Base-by-base conservation (phyloP, 1,140 invertebrate genomes). In the Sminthurinus signatus region DNA sequence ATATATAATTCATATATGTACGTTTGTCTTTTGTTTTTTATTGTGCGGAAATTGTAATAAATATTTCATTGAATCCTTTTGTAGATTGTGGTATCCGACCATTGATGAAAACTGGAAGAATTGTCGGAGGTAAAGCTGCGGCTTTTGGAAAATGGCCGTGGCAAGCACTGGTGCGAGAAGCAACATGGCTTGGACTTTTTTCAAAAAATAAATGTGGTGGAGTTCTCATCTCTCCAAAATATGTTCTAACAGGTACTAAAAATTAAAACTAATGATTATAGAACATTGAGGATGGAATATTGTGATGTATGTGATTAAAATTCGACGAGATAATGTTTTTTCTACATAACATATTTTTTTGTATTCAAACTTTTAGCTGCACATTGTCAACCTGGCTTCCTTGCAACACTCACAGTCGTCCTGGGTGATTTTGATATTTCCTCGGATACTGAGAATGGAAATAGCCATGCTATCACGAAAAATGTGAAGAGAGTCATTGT, bases 121-220 rank as follows among this genome's bases (percentile, higher is more conserved):
- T 96, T 64, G 93, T 96, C 10, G 92, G 92, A 57, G 93, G 92
- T 15, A 91, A 89, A 76, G 85, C 85, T 60, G 84, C 90, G 4
- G 81, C 80, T 1, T 93, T 92, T 71, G 92, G 91, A 5, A 86
- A 90, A 75, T 95, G 88, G 85, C 92, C 92, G 0, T 96, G 92
- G 93, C 91, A 95, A 75, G 91, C 92, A 1, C 78, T 96, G 21
- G 88, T 96, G 0, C 82, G 90, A 57, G 93, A 96, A 76, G 67
- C 90, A 5, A 93, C 91, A 0, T 95, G 91, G 91, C 78, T 95
- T 42, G 93, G 93, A 1, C 81, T 95, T 0, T 93, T 94, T 75
- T 92, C 91, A n/a, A 95, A 96, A 76, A 94, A 95, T 75, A 96
- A 96, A 77, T 96, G 92, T 74, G 92, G 93, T 14, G 93, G 93